Base-by-base conservation (phyloP, 2,888 invertebrate species). In the Tetropium fuscum region DNA sequence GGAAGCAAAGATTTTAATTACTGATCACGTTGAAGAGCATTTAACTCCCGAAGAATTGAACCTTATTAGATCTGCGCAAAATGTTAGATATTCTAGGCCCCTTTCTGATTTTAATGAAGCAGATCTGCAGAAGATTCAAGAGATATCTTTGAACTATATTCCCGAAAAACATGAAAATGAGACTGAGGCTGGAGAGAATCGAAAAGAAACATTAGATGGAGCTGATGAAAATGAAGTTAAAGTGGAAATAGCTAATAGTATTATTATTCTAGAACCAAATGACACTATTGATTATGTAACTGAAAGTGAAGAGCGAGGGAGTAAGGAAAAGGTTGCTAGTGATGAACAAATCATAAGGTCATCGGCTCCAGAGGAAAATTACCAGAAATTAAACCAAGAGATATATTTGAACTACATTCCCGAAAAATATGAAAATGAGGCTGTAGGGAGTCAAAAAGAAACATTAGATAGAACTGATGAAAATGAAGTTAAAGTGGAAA, bases 91-190 rank as follows among this genome's bases (percentile, higher is more conserved):
- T 30, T 59, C 67, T 1, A 64, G 72, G 43, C 71, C 75, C 3
- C 63, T 73, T 41, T 78, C 78, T 0, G 75, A 74, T 15, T 60
- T 79, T 6, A 76, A 74, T 56, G 70, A 70, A n/a, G 62, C 69
- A 13, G 78, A 78, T 66, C 59, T 76, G 11, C 53, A 58, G 2
- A 40, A 76, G 4, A 73, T 78, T 27, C 67, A 74, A 18, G 60
- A 62, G 16, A 68, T 76, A 5, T 73, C 71, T 41, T 48, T 41
- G 3, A 62, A 53, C 40, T 72, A 70, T 53, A 34, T 59, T 18
- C 18, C 27, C 38, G 18, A 27, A 34, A 15, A 34, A 34, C 2
- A 27, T 15, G 3, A 11, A 19, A 16, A 13, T n/a, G 34, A 20
- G 1, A 10, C 11, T 22, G 11, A 30, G 11, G 18, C 27, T 10